phyloP scores from a whole-genome alignment of 2,888 invertebrate genomes.

The Stenurella melanura region DNA sequence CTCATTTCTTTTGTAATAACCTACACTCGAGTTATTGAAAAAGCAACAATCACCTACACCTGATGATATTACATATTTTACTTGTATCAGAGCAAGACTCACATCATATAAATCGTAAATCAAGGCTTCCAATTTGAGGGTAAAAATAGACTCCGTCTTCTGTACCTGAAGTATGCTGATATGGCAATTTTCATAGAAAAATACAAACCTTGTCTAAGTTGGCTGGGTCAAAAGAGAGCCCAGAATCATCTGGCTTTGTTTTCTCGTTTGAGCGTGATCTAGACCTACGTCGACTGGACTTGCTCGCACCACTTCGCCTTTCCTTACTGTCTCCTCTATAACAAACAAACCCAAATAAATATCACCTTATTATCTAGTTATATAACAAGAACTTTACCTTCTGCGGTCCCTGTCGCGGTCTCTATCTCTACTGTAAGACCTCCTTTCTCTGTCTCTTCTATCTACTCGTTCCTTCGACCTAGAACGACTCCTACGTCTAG shows the following conservation, averaged over 20 bases:
- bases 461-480: constrained; percentile 63
- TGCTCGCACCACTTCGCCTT: constrained; percentile 76
- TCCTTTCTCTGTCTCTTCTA: constrained; percentile 64
- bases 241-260: constrained; percentile 76
- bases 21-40: too few relatives aligned
- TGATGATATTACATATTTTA: too few relatives aligned
- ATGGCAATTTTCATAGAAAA: too few relatives aligned
- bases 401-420: constrained; percentile 65
- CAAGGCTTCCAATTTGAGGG: too few relatives aligned
- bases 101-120: too few relatives aligned
- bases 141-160: too few relatives aligned
- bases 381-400: constrained; percentile 54
- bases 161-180: too few relatives aligned
- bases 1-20: too few relatives aligned
- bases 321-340: constrained; percentile 80
- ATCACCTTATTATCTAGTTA: constrained; percentile 18
- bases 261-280: constrained; percentile 69
- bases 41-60: too few relatives aligned
- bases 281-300: constrained; percentile 69
- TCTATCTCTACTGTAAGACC: constrained; percentile 65
- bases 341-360: constrained; percentile 60
- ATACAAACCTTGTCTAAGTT: constrained; percentile 81
- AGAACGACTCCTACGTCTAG: constrained; percentile 64
- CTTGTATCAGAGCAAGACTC: too few relatives aligned
- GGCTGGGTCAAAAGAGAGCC: constrained; percentile 82